Conservation (phyloP, 1,140 invertebrate genomes). For the Vollenhovia emeryi region DNA sequence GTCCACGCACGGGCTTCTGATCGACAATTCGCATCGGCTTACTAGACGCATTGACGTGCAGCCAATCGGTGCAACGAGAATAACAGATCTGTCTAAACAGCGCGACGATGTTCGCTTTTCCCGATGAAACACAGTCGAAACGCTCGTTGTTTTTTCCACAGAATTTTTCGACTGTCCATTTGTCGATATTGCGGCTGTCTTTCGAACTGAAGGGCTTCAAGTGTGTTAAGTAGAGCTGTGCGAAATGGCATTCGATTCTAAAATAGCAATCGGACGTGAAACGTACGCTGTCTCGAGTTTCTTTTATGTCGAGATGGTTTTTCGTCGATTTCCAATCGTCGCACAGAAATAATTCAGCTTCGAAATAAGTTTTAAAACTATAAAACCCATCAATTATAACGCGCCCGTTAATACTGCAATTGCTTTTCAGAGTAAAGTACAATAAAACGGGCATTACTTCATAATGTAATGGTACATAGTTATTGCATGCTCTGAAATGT, state of each 20-base stretch:
- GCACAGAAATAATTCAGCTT: background rate
- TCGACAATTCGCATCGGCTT: constrained; percentile 29
- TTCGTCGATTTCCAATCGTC: background rate
- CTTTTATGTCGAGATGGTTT: background rate
- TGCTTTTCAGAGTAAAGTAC: background rate
- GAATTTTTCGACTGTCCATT: constrained; percentile 21
- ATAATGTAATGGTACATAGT: constrained; percentile 15
- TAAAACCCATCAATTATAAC: background rate
- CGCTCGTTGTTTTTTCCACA: constrained; percentile 35
- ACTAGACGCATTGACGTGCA: constrained; percentile 30
- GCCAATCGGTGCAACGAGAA: constrained; percentile 20
- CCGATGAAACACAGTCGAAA: constrained; percentile 15
- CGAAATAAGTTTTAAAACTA: background rate
- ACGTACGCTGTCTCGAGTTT: too few relatives aligned
- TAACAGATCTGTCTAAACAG: constrained; percentile 52
- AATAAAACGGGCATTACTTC: background rate
- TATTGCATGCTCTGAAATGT: background rate
- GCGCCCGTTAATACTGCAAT: background rate
- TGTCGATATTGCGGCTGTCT: constrained; percentile 16
- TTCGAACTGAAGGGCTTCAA: background rate
- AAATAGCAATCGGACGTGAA: background rate
- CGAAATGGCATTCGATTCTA: background rate
- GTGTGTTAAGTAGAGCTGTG: background rate
- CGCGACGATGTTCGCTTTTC: constrained; percentile 4
- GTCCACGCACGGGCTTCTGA: constrained; percentile 37